Base-by-base conservation (phyloP, 2,113 vertebrate genomes). In the Cyanoliseus patagonus region DNA sequence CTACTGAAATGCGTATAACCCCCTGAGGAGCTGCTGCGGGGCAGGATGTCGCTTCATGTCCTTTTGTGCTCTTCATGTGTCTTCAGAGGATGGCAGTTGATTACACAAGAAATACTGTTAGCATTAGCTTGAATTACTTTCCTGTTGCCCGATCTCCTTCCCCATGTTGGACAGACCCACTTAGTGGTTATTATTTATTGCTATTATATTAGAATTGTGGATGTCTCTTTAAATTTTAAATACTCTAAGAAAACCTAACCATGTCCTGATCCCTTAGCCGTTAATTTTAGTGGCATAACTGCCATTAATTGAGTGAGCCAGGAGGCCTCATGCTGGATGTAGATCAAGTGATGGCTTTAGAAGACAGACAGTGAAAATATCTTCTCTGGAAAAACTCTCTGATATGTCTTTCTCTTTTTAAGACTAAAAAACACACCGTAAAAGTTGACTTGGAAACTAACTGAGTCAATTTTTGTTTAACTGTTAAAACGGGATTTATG, bases 211-310 rank as follows among this genome's bases (percentile, higher is more conserved):
- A 82, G 80, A 93, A 51, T 72, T 75, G 73, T 92, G 73, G 39
- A 62, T 78, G 39, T 81, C 24, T 86, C 88, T 93, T 95, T 92
- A 93, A 84, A 86, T 90, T 88, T 94, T 90, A 90, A 94, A 73
- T 79, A 78, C 55, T 64, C 22, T 52, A 88, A 44, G 80, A 90
- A 94, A 88, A 53, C 51, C 83, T 75, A 66, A 74, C 53, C 63
- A 41, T 70, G 39, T 70, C 55, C 30, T 47, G 82, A 81, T 90
- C 39, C 64, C 52, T 61, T 70, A 88, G 80, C 39, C 55, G 37
- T 93, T 86, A 68, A 92, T 94, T 95, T 72, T 75, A 83, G 86
- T 57, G 83, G 35, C 66, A 19, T 81, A 88, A 90, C 55, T 81
- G 30, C 68, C 75, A 51, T 62, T 83, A 89, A 90, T 73, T 74